These are phyloP conservation scores for Pseudopodoces humilis DNA, from an alignment of 2,113 vertebrate species.

Conservation along the genomic window DNA sequence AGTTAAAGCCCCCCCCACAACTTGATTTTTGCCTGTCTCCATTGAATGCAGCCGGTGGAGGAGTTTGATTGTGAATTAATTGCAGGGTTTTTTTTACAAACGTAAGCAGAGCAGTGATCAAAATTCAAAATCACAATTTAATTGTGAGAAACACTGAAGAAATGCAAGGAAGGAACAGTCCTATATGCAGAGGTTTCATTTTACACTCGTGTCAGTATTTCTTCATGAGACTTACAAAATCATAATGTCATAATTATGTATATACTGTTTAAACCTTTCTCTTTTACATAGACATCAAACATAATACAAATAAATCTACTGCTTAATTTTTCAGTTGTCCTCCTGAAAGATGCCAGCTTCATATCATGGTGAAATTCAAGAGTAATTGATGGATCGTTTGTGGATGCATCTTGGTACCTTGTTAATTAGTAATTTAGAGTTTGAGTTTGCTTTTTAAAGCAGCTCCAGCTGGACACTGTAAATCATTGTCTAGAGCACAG, in stretches of 20 bases:
- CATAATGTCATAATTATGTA: not conserved
- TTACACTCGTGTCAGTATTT: not conserved
- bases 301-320: not conserved
- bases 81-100: not conserved
- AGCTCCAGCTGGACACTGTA: slow-evolving; percentile 26
- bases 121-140: not conserved
- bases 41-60: not conserved
- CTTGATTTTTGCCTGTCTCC: not conserved
- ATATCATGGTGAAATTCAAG: not conserved
- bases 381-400: not conserved
- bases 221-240: not conserved
- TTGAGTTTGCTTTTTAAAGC: slow-evolving; percentile 40
- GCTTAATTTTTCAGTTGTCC: not conserved
- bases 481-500: not conserved
- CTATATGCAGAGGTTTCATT: not conserved
- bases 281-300: not conserved
- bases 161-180: not conserved
- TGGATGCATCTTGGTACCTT: not conserved
- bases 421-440: slow-evolving; percentile 31
- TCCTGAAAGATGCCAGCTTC: not conserved
- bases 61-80: not conserved
- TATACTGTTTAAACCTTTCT: not conserved
- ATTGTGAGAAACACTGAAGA: not conserved
- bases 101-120: not conserved
- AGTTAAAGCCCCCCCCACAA: not conserved